A percentile compares a stretch with the other conserved stretches of the same genome.
Evolutionary conservation across 2,797 vertebrate genomes (phyloP).

Genomic region (Australoheros facetus): DNA sequence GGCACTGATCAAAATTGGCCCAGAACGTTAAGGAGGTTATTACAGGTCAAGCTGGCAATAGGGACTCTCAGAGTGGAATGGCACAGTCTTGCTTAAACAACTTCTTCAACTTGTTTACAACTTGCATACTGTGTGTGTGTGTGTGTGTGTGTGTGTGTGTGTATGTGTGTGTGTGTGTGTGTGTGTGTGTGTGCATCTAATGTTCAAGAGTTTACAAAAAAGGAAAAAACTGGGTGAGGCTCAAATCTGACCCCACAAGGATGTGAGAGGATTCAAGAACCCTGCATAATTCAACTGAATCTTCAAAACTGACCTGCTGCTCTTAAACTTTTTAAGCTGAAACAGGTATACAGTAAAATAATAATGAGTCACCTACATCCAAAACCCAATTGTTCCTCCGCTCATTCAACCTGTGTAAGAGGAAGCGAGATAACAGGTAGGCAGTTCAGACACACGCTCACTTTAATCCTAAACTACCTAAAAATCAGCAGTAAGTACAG

Average conservation of each 20-base stretch:
- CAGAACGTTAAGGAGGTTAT: constrained; percentile 36
- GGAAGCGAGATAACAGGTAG: background rate
- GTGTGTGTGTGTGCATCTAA: background rate
- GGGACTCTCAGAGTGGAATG: constrained; percentile 46
- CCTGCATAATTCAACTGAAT: background rate
- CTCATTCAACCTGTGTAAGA: background rate
- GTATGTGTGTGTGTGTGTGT: too few relatives aligned
- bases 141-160: background rate
- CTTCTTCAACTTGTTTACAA: constrained; percentile 57
- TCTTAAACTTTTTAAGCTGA: background rate
- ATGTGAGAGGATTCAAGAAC: constrained; percentile 19
- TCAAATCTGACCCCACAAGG: constrained; percentile 13
- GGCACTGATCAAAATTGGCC: constrained; percentile 30
- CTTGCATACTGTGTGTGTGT: background rate
- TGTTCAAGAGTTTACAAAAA: constrained; percentile 28
- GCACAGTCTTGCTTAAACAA: constrained; percentile 55
- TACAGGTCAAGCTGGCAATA: constrained; percentile 45
- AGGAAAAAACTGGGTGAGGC: background rate
- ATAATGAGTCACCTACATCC: constrained; percentile 5
- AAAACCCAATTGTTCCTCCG: background rate
- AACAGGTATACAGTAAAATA: constrained; percentile 1
- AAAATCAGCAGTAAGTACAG: constrained; percentile 12
- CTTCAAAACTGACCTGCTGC: constrained; percentile 24
- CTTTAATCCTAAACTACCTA: constrained; percentile 28
- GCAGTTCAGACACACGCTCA: background rate